Evolutionary conservation across 2,113 vertebrate species (phyloP).

Genomic region (Okapia johnstoni): DNA sequence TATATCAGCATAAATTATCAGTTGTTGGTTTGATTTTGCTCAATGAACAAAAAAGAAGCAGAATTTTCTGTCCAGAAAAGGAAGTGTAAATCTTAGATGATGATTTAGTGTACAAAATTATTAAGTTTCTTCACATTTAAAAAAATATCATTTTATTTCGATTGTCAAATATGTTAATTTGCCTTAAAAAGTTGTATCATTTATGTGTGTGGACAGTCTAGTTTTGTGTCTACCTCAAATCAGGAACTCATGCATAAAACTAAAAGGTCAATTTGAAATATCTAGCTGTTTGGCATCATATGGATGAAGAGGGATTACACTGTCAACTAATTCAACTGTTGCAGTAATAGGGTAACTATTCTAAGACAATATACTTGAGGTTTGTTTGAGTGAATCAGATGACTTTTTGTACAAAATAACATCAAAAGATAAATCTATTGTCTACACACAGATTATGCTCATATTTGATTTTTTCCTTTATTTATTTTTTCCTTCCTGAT

Average conservation of each 20-base stretch:
- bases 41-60: not conserved
- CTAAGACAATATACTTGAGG: slow-evolving; percentile 3
- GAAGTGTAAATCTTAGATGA: not conserved
- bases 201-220: not conserved
- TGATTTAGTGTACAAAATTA: not conserved
- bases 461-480: not conserved
- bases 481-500: not conserved
- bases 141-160: not conserved
- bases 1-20: not conserved
- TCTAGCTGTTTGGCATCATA: slow-evolving; percentile 16
- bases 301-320: not conserved
- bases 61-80: not conserved
- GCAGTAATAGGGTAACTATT: not conserved
- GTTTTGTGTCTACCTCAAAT: slow-evolving; percentile 34
- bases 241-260: slow-evolving; percentile 43
- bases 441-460: not conserved
- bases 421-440: not conserved
- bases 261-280: slow-evolving; percentile 51
- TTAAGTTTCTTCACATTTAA: not conserved
- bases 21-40: not conserved
- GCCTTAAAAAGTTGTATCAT: not conserved
- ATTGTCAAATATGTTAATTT: slow-evolving; percentile 5
- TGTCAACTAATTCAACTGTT: slow-evolving; percentile 24
- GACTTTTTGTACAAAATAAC: not conserved
- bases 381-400: not conserved